Percentiles rank a stretch among this genome's conserved stretches.
Evolutionary conservation across 2,113 vertebrate genomes (phyloP).

Genomic region (Bos javanicus): DNA sequence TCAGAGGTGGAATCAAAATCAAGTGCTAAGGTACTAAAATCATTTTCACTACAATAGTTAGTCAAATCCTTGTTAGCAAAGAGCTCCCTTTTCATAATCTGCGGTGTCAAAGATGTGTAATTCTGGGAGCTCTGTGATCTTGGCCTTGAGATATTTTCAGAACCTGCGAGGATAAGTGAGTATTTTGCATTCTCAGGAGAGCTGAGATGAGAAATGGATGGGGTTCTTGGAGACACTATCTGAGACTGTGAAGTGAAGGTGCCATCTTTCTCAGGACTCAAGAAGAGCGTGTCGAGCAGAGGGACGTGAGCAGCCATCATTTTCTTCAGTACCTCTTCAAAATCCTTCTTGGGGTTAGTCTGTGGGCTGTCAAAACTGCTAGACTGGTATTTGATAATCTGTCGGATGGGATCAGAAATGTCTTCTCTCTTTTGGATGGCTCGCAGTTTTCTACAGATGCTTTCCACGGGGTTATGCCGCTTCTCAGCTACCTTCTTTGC

Average conservation of each 20-base stretch:
- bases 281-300: not conserved
- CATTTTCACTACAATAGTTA: not conserved
- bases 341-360: constrained; percentile 78
- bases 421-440: constrained; percentile 88
- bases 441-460: constrained; percentile 91
- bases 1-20: constrained; percentile 75
- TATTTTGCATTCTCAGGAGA: constrained; percentile 42
- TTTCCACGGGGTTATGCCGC: constrained; percentile 91
- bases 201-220: not conserved
- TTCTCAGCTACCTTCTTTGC: constrained; percentile 55
- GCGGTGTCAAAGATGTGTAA: constrained; percentile 70
- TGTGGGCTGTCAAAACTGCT: constrained; percentile 86
- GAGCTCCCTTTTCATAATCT: constrained; percentile 32
- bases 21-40: constrained; percentile 49
- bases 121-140: constrained; percentile 19
- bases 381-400: constrained; percentile 88
- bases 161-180: constrained; percentile 58
- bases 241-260: not conserved
- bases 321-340: constrained; percentile 87
- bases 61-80: not conserved
- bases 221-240: not conserved
- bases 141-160: constrained; percentile 46
- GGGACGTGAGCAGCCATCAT: not conserved
- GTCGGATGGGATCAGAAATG: constrained; percentile 80
- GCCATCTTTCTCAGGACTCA: not conserved